Evolutionary conservation across 1,140 invertebrate species (phyloP).

Genomic region (Lineus longissimus): DNA sequence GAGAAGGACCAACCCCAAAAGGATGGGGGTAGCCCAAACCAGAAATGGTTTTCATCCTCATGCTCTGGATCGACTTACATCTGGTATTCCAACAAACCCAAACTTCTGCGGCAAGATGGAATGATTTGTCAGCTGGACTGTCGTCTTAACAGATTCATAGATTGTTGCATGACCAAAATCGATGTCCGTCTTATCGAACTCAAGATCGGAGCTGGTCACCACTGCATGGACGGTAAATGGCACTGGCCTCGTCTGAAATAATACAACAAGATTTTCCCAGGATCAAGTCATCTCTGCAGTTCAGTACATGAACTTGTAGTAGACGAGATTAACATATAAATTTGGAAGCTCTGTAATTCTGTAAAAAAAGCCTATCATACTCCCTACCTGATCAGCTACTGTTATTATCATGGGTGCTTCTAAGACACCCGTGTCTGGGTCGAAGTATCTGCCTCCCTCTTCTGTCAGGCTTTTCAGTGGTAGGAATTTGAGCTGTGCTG

Average conservation of each 20-base stretch:
- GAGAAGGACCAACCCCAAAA: too few species aligned
- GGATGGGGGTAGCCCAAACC: too few species aligned
- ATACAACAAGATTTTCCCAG: not conserved
- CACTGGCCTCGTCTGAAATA: slow-evolving; percentile 41
- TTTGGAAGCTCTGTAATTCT: too few species aligned
- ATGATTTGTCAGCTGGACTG: slow-evolving; percentile 47
- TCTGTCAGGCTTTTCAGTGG: slow-evolving; percentile 45
- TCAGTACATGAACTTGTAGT: not conserved
- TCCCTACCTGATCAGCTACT: slow-evolving; percentile 49
- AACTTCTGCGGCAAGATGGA: slow-evolving; percentile 53
- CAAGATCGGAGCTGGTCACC: slow-evolving; percentile 51
- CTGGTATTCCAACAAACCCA: slow-evolving; percentile 51
- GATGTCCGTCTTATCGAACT: slow-evolving; percentile 45
- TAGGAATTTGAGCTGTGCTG: slow-evolving; percentile 53
- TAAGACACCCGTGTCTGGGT: slow-evolving; percentile 48
- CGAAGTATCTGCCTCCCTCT: slow-evolving; percentile 49
- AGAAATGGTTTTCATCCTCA: too few species aligned
- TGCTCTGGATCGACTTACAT: slow-evolving; percentile 41
- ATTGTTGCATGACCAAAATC: slow-evolving; percentile 53
- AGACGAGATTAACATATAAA: too few species aligned
- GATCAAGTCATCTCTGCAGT: not conserved
- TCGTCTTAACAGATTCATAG: slow-evolving; percentile 43
- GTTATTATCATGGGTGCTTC: slow-evolving; percentile 50
- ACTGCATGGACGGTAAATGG: slow-evolving; percentile 49
- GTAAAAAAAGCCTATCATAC: too few species aligned